phyloP scores from a whole-genome alignment of 2,113 vertebrate genomes.

The Melanerpes formicivorus region DNA sequence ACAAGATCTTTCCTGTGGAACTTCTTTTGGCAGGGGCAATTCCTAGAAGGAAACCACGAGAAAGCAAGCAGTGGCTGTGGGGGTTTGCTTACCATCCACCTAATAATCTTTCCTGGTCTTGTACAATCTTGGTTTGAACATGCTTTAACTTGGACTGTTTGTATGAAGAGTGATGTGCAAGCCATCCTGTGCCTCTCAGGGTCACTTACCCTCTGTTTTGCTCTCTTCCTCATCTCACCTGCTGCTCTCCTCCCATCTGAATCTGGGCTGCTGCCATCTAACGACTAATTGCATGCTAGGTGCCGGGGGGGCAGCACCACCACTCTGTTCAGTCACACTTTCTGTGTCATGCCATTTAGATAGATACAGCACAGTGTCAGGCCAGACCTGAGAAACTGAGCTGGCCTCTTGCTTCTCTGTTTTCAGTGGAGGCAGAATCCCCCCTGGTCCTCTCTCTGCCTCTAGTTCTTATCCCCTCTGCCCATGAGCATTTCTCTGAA shows the following conservation, averaged over 20 bases:
- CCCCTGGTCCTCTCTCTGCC: not conserved
- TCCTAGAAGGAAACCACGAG: not conserved
- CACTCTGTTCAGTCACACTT: not conserved
- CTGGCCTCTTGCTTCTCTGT: not conserved
- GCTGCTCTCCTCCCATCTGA: not conserved
- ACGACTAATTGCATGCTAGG: slow-evolving; percentile 40
- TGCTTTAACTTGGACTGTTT: not conserved
- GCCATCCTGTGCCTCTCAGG: not conserved
- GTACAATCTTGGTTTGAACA: not conserved
- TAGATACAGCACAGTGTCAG: not conserved
- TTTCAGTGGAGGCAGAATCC: not conserved
- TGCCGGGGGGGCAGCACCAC: not conserved
- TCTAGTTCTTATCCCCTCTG: not conserved
- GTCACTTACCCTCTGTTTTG: not conserved
- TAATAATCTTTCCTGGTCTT: not conserved
- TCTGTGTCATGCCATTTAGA: rapidly evolving
- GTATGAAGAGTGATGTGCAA: not conserved
- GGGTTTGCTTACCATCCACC: not conserved
- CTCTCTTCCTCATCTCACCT: not conserved
- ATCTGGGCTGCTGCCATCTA: not conserved
- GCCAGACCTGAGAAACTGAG: not conserved
- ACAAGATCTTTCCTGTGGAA: not conserved
- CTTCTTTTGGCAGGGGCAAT: not conserved
- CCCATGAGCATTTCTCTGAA: not conserved
- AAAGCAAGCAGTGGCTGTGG: not conserved